Evolutionary conservation across 2,888 invertebrate genomes (phyloP).

Genomic region (Apomyelois bistriatella): DNA sequence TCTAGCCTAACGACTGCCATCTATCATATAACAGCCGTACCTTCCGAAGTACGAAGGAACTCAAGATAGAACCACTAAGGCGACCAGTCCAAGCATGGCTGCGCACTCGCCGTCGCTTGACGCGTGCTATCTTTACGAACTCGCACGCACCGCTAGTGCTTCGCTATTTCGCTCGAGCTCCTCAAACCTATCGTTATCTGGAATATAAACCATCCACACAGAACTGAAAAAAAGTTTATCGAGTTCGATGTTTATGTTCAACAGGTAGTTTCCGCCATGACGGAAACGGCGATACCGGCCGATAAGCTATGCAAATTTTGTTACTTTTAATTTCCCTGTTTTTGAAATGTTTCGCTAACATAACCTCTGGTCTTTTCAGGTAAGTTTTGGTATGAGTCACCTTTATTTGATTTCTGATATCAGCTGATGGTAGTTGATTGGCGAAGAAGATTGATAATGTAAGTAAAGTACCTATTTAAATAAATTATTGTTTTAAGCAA

Average conservation of each 20-base stretch:
- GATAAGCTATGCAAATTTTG: slow-evolving; percentile 52
- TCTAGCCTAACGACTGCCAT: too few relatives aligned
- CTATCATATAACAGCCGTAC: too few relatives aligned
- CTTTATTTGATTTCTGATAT: slow-evolving; percentile 17
- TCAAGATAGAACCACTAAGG: too few relatives aligned
- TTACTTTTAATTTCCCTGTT: slow-evolving; percentile 35
- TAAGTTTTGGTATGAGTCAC: slow-evolving; percentile 45
- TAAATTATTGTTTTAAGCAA: too few relatives aligned
- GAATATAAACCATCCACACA: too few relatives aligned
- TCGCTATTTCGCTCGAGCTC: too few relatives aligned
- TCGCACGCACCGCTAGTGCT: too few relatives aligned
- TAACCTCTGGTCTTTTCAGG: slow-evolving; percentile 45
- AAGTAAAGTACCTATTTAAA: neutral
- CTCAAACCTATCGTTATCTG: too few relatives aligned
- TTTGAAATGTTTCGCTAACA: slow-evolving; percentile 26
- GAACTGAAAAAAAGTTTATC: neutral
- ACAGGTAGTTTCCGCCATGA: slow-evolving; percentile 34
- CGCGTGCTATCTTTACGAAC: too few relatives aligned
- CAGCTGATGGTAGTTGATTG: neutral
- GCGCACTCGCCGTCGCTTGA: too few relatives aligned
- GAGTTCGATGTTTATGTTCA: slow-evolving; percentile 37
- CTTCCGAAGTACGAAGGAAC: too few relatives aligned
- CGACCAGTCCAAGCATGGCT: too few relatives aligned
- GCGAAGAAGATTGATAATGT: neutral
- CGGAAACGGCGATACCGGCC: slow-evolving; percentile 54